Percentiles rank a stretch among this genome's conserved stretches.
Conservation (phyloP, 1,140 invertebrate species). For the Meloidogyne hapla region DNA sequence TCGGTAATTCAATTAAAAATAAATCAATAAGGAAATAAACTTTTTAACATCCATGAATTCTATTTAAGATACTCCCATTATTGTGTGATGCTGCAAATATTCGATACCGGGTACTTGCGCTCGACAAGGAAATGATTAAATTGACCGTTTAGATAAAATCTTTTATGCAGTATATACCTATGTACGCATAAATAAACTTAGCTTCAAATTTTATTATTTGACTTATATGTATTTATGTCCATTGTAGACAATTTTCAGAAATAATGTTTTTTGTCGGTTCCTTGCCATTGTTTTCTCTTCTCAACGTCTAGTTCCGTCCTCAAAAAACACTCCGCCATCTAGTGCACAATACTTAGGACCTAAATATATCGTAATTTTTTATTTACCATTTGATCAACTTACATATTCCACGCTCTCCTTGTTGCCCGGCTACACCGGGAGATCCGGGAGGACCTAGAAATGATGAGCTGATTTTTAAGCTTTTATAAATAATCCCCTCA, state of each 20-base stretch:
- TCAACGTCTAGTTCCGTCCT: slow-evolving; percentile 51
- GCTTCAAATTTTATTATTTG: no score
- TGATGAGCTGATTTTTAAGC: no score
- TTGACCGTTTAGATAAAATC: background rate
- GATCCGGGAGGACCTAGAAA: slow-evolving; percentile 34
- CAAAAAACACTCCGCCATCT: slow-evolving; percentile 52
- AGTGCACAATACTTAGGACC: slow-evolving; percentile 53
- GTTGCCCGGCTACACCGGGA: slow-evolving; percentile 41
- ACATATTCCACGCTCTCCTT: slow-evolving; percentile 56
- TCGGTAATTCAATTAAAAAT: slow-evolving; percentile 5
- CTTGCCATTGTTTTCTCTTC: background rate
- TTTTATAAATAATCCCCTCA: no score
- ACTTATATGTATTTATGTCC: no score
- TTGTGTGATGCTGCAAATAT: slow-evolving; percentile 25
- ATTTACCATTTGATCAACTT: background rate
- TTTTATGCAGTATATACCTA: background rate
- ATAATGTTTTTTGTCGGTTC: no score
- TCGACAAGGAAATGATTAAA: slow-evolving; percentile 14
- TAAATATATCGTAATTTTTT: background rate
- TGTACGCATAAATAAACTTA: background rate
- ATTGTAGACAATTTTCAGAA: no score
- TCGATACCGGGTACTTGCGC: background rate
- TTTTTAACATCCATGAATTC: no score
- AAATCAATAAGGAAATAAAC: no score
- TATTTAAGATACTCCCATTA: background rate